phyloP scores from a whole-genome alignment of 1,140 invertebrate genomes.

The Papilio xuthus region DNA sequence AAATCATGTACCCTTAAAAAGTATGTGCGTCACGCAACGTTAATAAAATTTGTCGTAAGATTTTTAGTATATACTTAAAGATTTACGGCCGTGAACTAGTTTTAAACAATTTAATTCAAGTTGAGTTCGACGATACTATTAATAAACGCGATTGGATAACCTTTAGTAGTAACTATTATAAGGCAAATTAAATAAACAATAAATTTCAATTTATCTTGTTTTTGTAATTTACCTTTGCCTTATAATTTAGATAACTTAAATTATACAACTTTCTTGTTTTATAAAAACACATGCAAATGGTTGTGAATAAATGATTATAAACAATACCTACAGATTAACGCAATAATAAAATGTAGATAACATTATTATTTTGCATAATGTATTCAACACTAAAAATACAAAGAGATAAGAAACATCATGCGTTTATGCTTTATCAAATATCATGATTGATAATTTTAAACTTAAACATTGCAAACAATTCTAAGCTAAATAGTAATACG shows the following conservation, averaged over 20 bases:
- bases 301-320: neutral
- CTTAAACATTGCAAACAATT: neutral
- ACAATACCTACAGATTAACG: neutral
- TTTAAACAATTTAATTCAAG: too few relatives aligned
- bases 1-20: too few relatives aligned
- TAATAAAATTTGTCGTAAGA: too few relatives aligned
- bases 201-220: too few relatives aligned
- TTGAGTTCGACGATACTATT: too few relatives aligned
- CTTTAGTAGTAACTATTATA: too few relatives aligned
- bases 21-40: too few relatives aligned
- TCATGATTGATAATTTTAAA: neutral
- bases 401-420: neutral
- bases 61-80: too few relatives aligned
- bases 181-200: neutral
- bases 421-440: neutral
- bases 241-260: neutral
- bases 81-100: too few relatives aligned
- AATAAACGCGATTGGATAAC: too few relatives aligned
- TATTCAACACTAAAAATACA: neutral
- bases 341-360: neutral
- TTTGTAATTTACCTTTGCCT: too few relatives aligned
- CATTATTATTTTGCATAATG: neutral
- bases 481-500: neutral
- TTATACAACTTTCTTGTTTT: neutral
- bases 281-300: neutral